phyloP scores from a whole-genome alignment of 2,888 invertebrate genomes.

The Liopterus haemorrhoidalis region DNA sequence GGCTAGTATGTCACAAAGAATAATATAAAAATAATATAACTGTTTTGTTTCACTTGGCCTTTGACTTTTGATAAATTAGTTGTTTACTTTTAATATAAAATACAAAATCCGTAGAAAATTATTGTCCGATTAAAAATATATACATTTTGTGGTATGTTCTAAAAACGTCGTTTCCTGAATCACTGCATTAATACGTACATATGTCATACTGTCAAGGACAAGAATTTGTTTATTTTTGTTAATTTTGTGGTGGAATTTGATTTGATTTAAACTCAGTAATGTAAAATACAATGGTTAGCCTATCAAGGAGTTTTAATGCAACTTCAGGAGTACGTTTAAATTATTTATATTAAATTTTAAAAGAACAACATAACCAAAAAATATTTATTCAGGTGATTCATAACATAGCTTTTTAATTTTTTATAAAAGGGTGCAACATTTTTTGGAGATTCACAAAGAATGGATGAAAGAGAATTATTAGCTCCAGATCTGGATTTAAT shows the following conservation, averaged over 20 bases:
- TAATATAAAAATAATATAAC: too few relatives aligned
- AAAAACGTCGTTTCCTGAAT: too few relatives aligned
- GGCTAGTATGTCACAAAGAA: too few relatives aligned
- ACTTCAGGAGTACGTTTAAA: conserved; percentile 35
- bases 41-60: too few relatives aligned
- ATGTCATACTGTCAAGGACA: conserved; percentile 17
- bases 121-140: too few relatives aligned
- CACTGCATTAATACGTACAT: too few relatives aligned
- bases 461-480: conserved; percentile 42
- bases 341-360: not conserved
- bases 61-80: too few relatives aligned
- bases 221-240: conserved; percentile 14
- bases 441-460: conserved; percentile 44
- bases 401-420: conserved; percentile 14
- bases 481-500: conserved; percentile 43
- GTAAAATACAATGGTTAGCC: conserved; percentile 34
- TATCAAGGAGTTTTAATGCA: conserved; percentile 35
- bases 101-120: too few relatives aligned
- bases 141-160: too few relatives aligned
- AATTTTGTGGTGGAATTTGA: not conserved
- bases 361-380: conserved; percentile 1
- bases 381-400: too few relatives aligned
- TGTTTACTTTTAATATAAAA: too few relatives aligned
- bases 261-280: conserved; percentile 1
- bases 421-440: conserved; percentile 44